Evolutionary conservation across 2,888 invertebrate genomes (phyloP).

Genomic region (Agrotis clavis): DNA sequence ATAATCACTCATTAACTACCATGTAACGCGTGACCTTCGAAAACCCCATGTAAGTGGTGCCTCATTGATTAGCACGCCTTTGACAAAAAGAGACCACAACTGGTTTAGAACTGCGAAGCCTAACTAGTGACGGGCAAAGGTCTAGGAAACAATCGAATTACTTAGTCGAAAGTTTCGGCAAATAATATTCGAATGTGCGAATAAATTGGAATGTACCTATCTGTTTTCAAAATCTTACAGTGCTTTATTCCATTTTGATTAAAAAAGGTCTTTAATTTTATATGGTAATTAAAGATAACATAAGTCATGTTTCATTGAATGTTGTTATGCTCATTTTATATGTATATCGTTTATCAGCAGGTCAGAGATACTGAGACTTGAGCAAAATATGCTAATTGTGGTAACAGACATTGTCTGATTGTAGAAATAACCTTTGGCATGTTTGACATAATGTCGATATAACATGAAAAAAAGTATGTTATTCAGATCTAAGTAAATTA

Average conservation of each 20-base stretch:
- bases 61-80: conserved; percentile 58
- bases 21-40: conserved; percentile 44
- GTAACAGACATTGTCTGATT: background rate
- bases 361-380: conserved; percentile 11
- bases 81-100: conserved; percentile 56
- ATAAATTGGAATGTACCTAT: background rate
- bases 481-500: too few relatives aligned
- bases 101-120: conserved; percentile 45
- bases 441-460: too few relatives aligned
- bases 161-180: background rate
- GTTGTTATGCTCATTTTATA: background rate
- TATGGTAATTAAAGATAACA: background rate
- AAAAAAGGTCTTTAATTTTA: background rate
- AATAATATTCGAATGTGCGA: background rate
- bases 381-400: background rate
- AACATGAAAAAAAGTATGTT: too few relatives aligned
- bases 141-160: background rate
- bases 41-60: conserved; percentile 39
- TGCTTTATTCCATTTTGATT: background rate
- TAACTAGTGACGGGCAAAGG: conserved; percentile 39
- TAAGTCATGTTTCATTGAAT: conserved; percentile 12
- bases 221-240: background rate
- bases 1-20: conserved; percentile 25
- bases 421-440: too few relatives aligned
- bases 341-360: conserved; percentile 4